phyloP scores from a whole-genome alignment of 2,113 vertebrate species.

The Sisor rabdophorus region DNA sequence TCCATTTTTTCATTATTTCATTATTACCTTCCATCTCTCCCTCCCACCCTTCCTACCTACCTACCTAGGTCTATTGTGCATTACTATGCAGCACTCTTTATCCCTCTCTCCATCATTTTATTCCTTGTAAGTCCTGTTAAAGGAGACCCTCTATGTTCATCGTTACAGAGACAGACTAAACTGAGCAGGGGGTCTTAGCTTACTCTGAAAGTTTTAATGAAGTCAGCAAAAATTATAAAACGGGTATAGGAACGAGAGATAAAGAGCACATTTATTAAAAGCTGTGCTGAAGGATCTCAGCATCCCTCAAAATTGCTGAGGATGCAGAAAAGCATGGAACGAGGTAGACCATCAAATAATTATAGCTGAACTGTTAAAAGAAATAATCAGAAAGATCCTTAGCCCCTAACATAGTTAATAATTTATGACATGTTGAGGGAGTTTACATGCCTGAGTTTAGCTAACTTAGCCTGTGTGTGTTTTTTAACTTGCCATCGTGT shows the following conservation, averaged over 20 bases:
- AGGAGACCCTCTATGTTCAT: slow-evolving; percentile 24
- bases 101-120: neutral
- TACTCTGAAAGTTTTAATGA: neutral
- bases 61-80: neutral
- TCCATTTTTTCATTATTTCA: neutral
- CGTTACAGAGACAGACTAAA: slow-evolving; percentile 38
- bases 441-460: neutral
- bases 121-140: slow-evolving; percentile 5
- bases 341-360: neutral
- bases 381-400: neutral
- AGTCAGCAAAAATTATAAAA: slow-evolving; percentile 8
- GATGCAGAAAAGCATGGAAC: neutral
- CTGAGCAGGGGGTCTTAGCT: slow-evolving; percentile 51
- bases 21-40: neutral
- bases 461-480: too few species aligned
- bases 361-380: neutral
- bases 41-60: too few species aligned
- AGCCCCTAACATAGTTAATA: neutral
- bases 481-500: neutral
- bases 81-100: neutral
- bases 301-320: slow-evolving; percentile 12
- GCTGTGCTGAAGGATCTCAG: neutral
- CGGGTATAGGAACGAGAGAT: neutral
- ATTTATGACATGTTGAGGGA: neutral
- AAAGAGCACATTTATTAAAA: neutral